A percentile compares a stretch with the other conserved stretches of the same genome.
phyloP scores from a whole-genome alignment of 2,888 invertebrate species.

The Epinotia ramella region DNA sequence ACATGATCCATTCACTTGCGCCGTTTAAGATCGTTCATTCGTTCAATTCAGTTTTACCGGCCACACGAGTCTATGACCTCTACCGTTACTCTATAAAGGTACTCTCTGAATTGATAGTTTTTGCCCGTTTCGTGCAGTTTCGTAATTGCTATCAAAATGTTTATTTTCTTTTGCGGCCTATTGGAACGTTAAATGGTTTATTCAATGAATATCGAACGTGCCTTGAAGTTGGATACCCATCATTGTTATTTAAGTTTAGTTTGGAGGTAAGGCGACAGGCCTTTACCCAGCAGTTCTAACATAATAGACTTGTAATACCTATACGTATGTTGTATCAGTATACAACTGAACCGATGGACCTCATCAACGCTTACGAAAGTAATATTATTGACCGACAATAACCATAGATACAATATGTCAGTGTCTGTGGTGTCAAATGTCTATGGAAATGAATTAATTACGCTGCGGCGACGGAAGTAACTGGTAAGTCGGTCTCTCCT shows the following conservation, averaged over 20 bases:
- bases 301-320: too few relatives aligned
- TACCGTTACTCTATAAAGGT: conserved; percentile 41
- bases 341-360: too few relatives aligned
- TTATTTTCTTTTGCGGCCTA: conserved; percentile 17
- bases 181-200: not conserved
- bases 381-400: too few relatives aligned
- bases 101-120: conserved; percentile 36
- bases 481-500: too few relatives aligned
- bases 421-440: not conserved
- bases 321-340: too few relatives aligned
- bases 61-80: conserved; percentile 40
- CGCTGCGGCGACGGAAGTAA: too few relatives aligned
- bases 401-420: too few relatives aligned
- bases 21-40: conserved; percentile 30
- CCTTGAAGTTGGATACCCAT: not conserved
- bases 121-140: conserved; percentile 28
- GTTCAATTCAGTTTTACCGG: conserved; percentile 29
- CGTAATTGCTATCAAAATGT: conserved; percentile 23
- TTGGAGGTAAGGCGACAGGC: too few relatives aligned
- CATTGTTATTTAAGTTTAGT: not conserved
- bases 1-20: conserved; percentile 5
- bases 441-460: not conserved
- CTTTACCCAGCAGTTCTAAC: too few relatives aligned
- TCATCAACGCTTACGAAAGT: too few relatives aligned
- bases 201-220: not conserved